phyloP scores from a whole-genome alignment of 2,113 vertebrate species.

The Lethenteron reissneri region DNA sequence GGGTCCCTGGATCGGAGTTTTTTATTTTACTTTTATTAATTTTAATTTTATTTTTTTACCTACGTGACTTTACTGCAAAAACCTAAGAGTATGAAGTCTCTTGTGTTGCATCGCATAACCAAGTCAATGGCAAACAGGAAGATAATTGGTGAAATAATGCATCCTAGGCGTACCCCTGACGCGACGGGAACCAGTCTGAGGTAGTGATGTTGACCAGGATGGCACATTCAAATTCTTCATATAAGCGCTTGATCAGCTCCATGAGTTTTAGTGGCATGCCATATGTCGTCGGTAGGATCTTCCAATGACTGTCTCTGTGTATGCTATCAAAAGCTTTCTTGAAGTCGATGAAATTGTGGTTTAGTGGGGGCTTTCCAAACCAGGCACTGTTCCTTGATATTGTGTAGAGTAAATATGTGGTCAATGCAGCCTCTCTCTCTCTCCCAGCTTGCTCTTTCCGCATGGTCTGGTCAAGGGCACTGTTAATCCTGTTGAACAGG shows the following conservation, averaged over 20 bases:
- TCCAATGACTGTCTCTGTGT: not conserved
- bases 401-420: not conserved
- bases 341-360: not conserved
- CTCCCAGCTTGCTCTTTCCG: not conserved
- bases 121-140: not conserved
- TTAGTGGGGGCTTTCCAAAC: not conserved
- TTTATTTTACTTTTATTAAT: too few species aligned
- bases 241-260: not conserved
- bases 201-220: not conserved
- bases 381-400: not conserved
- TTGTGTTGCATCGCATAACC: not conserved
- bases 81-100: too few species aligned
- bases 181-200: not conserved
- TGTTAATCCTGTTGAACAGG: slow-evolving; percentile 3
- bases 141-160: not conserved
- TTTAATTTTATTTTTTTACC: too few species aligned
- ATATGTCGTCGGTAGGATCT: not conserved
- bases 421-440: not conserved
- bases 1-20: too few species aligned
- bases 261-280: not conserved
- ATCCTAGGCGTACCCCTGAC: not conserved
- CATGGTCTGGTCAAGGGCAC: not conserved
- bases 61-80: too few species aligned
- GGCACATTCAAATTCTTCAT: not conserved
- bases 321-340: not conserved